phyloP scores from a whole-genome alignment of 1,140 invertebrate species.

The Trissolcus basalis region DNA sequence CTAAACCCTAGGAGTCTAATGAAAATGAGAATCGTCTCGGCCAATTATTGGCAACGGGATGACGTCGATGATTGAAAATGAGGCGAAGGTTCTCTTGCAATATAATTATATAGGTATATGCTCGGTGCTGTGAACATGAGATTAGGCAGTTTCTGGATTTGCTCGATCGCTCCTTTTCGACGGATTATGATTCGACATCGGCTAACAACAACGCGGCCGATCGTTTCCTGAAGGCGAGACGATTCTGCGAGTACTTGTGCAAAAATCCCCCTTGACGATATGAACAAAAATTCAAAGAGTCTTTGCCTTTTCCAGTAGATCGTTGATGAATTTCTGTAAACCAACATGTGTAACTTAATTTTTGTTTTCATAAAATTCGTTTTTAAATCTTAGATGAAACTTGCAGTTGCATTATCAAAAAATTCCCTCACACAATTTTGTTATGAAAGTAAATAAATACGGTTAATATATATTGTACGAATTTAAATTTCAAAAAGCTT shows the following conservation, averaged over 20 bases:
- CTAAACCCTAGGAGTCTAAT: slow-evolving; percentile 35
- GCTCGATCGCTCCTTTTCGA: too few species aligned
- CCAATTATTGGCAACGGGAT: neutral
- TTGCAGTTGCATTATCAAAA: too few species aligned
- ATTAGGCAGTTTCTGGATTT: slow-evolving; percentile 61
- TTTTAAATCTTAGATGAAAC: too few species aligned
- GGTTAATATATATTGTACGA: too few species aligned
- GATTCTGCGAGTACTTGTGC: slow-evolving; percentile 55
- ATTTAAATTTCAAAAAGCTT: too few species aligned
- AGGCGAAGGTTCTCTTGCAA: neutral
- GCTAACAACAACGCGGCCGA: slow-evolving; percentile 41
- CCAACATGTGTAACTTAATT: neutral
- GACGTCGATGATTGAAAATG: neutral
- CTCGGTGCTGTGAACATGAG: slow-evolving; percentile 16
- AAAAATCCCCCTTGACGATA: slow-evolving; percentile 9
- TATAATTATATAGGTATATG: slow-evolving; percentile 6
- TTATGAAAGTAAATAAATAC: too few species aligned
- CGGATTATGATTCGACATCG: neutral
- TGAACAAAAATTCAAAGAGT: slow-evolving; percentile 80
- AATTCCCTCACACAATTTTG: too few species aligned
- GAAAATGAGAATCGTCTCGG: slow-evolving; percentile 25
- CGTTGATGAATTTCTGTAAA: slow-evolving; percentile 91
- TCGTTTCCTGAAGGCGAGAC: slow-evolving; percentile 59
- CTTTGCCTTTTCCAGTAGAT: slow-evolving; percentile 91
- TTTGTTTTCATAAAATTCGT: too few species aligned